Percentiles rank a stretch among this genome's conserved stretches.
These are phyloP conservation scores for Perca fluviatilis DNA, from an alignment of 2,113 vertebrate species.

Conservation along the genomic window DNA sequence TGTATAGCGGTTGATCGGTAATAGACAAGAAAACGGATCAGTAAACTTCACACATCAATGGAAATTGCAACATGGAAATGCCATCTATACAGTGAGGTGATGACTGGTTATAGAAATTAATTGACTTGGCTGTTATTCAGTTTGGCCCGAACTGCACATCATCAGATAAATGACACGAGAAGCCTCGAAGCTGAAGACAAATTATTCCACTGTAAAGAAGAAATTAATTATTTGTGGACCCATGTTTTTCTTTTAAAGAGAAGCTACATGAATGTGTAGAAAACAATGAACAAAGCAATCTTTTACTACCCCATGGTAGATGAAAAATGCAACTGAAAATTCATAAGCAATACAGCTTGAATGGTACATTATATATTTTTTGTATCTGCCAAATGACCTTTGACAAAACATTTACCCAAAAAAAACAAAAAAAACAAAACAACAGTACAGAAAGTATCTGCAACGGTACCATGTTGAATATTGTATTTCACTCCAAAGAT, in stretches of 20 bases:
- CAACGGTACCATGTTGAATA: constrained; percentile 16
- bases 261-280: constrained; percentile 29
- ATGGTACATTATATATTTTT: background rate
- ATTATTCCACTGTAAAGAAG: background rate
- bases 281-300: constrained; percentile 23
- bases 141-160: constrained; percentile 20
- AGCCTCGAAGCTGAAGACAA: background rate
- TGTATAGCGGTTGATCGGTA: constrained; percentile 26
- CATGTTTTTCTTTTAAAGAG: constrained; percentile 6
- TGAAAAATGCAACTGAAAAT: constrained; percentile 23
- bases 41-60: constrained; percentile 44
- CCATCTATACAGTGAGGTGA: constrained; percentile 24
- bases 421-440: too few species aligned
- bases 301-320: constrained; percentile 18
- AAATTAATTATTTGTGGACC: constrained; percentile 2
- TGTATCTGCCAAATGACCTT: constrained; percentile 11
- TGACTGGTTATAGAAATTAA: constrained; percentile 29
- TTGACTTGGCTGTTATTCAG: constrained; percentile 34
- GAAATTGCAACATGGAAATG: constrained; percentile 33
- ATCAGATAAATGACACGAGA: background rate
- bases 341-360: background rate
- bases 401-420: constrained; percentile 12
- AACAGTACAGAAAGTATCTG: constrained; percentile 33
- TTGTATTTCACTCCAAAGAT: constrained; percentile 7
- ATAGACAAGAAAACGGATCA: constrained; percentile 23